phyloP scores from a whole-genome alignment of 2,797 vertebrate genomes.

The Poeciliopsis gracilis region DNA sequence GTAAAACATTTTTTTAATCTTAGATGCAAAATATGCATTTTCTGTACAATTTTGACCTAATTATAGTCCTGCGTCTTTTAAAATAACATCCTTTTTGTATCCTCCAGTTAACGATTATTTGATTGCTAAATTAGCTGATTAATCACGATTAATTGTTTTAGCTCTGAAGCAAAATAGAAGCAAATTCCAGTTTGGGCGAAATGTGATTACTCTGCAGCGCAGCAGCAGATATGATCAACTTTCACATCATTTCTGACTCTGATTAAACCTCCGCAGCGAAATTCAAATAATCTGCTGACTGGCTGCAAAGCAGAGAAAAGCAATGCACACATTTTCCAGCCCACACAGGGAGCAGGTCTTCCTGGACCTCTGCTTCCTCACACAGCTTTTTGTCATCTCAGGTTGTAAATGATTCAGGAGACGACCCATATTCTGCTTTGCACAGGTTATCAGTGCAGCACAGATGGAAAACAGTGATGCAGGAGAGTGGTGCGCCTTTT shows the following conservation, averaged over 20 bases:
- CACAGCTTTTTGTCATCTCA: constrained; percentile 53
- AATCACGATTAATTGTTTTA: too few relatives aligned
- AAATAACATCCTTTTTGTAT: too few relatives aligned
- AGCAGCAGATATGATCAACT: constrained; percentile 1
- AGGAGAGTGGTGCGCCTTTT: constrained; percentile 41
- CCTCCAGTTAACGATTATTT: too few relatives aligned
- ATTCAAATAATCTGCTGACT: constrained; percentile 5
- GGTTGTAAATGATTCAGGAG: constrained; percentile 64
- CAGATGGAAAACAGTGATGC: constrained; percentile 45
- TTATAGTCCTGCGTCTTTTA: too few relatives aligned
- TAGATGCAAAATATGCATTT: too few relatives aligned
- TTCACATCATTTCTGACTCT: background rate
- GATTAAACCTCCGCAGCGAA: background rate
- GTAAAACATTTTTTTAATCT: too few relatives aligned
- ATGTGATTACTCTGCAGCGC: background rate
- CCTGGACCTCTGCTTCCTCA: constrained; percentile 26
- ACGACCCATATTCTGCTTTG: constrained; percentile 66
- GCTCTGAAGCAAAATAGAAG: background rate
- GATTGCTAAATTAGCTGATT: too few relatives aligned
- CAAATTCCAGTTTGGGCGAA: background rate
- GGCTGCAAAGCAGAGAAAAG: background rate
- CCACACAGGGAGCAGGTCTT: background rate
- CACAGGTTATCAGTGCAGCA: constrained; percentile 36
- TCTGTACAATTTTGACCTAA: too few relatives aligned
- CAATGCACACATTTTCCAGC: constrained; percentile 9